Conservation (phyloP, 2,797 vertebrate genomes). For the Alosa sapidissima region DNA sequence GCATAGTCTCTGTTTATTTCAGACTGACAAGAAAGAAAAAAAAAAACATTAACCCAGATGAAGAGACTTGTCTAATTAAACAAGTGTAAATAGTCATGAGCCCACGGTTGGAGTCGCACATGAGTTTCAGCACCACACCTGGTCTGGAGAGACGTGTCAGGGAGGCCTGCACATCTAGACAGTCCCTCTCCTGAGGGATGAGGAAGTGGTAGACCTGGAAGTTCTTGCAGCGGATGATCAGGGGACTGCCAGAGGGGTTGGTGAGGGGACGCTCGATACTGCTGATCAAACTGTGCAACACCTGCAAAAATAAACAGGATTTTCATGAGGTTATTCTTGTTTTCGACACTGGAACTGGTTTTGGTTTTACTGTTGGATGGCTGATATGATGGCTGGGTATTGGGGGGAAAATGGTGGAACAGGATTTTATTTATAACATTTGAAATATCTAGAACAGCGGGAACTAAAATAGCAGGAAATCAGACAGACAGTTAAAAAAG, state of each 20-base stretch:
- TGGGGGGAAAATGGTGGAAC: neutral
- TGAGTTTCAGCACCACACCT: constrained; percentile 54
- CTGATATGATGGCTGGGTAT: no score
- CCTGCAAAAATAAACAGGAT: constrained; percentile 65
- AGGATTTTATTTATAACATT: neutral
- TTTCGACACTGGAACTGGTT: neutral
- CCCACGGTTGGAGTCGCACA: neutral
- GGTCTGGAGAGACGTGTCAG: constrained; percentile 84
- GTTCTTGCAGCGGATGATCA: constrained; percentile 91
- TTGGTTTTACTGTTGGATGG: no score
- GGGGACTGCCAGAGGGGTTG: constrained; percentile 80
- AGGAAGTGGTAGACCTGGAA: constrained; percentile 86
- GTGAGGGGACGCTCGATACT: constrained; percentile 84
- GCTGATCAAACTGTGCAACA: constrained; percentile 90
- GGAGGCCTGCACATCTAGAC: constrained; percentile 84
- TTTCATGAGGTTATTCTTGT: neutral
- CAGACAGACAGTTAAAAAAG: neutral
- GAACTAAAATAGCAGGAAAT: neutral
- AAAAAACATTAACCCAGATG: neutral
- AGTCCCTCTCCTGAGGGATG: constrained; percentile 86
- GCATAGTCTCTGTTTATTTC: neutral
- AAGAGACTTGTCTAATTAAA: neutral
- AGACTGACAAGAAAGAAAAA: neutral
- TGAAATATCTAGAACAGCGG: neutral
- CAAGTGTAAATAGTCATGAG: neutral